Percentiles rank a stretch among this genome's conserved stretches.
Conservation (phyloP, 2,113 vertebrate genomes). For the Herpetotheres cachinnans region DNA sequence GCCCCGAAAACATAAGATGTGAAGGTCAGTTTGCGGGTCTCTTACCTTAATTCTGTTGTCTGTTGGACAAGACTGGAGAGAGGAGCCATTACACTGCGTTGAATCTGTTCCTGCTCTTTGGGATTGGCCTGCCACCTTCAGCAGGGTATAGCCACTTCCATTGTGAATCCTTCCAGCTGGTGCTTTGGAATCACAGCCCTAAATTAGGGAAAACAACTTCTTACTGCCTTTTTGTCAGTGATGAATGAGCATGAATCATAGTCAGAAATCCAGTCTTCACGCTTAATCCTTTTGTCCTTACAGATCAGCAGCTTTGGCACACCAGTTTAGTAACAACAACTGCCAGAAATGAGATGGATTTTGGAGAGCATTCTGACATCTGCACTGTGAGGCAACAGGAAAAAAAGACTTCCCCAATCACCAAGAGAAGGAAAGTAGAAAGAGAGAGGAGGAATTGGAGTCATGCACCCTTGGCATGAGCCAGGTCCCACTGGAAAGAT, state of each 20-base stretch:
- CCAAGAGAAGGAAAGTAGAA: not conserved
- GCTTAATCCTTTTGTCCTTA: not conserved
- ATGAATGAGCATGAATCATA: not conserved
- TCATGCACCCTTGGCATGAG: not conserved
- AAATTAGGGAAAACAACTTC: not conserved
- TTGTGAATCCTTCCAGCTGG: conserved; percentile 32
- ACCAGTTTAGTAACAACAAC: not conserved
- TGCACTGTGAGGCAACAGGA: not conserved
- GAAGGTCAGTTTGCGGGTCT: not conserved
- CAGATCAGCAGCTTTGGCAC: not conserved
- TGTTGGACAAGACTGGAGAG: not conserved
- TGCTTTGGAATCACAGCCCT: conserved; percentile 49
- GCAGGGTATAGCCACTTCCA: conserved; percentile 17
- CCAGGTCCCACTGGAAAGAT: not conserved
- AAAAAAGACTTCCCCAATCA: not conserved
- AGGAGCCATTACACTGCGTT: conserved; percentile 57
- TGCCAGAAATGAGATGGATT: not conserved
- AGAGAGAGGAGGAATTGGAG: not conserved
- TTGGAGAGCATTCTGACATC: not conserved
- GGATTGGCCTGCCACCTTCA: not conserved
- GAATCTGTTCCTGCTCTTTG: not conserved
- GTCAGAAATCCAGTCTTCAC: not conserved
- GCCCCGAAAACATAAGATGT: not conserved
- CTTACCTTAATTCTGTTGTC: conserved; percentile 66
- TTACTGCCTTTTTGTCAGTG: not conserved